A percentile compares a stretch with the other conserved stretches of the same genome.
phyloP scores from a whole-genome alignment of 2,797 vertebrate genomes.

The Helicolenus hilgendorfi region DNA sequence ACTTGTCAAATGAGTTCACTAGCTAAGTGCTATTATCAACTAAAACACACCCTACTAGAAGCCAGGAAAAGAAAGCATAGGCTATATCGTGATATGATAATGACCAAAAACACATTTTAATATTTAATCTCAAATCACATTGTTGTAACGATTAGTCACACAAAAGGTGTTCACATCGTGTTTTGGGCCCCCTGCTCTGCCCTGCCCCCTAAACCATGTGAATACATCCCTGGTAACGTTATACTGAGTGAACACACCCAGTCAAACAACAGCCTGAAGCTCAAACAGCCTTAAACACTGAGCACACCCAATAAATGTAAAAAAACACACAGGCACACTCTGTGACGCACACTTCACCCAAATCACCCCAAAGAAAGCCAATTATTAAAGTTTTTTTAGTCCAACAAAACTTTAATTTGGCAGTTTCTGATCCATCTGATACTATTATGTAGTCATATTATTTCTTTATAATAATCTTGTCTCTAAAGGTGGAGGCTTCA shows the following conservation, averaged over 20 bases:
- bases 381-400: background rate
- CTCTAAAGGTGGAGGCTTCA: too few species aligned
- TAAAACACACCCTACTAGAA: background rate
- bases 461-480: too few species aligned
- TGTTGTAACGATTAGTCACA: background rate
- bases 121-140: background rate
- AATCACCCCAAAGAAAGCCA: background rate
- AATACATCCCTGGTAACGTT: background rate
- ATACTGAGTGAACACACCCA: slow-evolving; percentile 42
- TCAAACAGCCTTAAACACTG: background rate
- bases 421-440: background rate
- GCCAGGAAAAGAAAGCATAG: background rate
- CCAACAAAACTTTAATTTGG: background rate
- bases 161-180: background rate
- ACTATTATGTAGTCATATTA: too few species aligned
- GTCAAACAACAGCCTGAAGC: background rate
- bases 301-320: background rate
- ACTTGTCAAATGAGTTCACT: background rate
- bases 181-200: background rate
- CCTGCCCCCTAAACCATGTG: background rate
- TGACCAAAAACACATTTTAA: background rate
- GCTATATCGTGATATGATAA: background rate
- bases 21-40: background rate
- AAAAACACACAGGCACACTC: background rate
- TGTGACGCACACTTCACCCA: background rate